Base-by-base conservation (phyloP, 2,797 vertebrate species). In the Muscicapa striata region DNA sequence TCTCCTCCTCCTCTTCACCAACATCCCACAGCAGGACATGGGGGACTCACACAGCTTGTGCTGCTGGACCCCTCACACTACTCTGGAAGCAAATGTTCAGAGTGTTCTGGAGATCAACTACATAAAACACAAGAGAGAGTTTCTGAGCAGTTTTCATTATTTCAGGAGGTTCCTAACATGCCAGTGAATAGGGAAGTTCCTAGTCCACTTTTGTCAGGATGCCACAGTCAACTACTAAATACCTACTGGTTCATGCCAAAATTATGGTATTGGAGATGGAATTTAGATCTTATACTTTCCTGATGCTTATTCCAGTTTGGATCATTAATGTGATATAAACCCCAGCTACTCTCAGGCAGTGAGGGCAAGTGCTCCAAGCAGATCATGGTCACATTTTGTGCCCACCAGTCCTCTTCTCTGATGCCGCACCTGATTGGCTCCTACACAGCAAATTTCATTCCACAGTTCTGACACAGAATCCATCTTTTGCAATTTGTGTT, bases 401-500 rank as follows among this genome's bases (percentile, higher is more conserved):
- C n/a, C 43, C n/a, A 1, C 17, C 68, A 77, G 52, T 49, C 30
- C 45, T 32, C 43, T 55, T 7, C 45, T 43, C 54, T 70, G 36
- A 22, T 3, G 3, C 20, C 5, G 2, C 49, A n/a, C 34, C n/a
- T n/a, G n/a, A n/a, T n/a, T n/a, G 23, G 22, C 41, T 69, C 13
- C 30, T 22, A 21, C 3, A 2, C 34, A 83, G 68, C 16, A 15
- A 7, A 3, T 30, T 64, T 45, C 18, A 17, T 36, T 73, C 51
- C 40, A 62, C 21, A 41, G 6, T 24, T 77, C 43, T 36, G n/a
- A 52, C 36, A 48, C 3, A 49, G 34, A 89, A 59, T 40, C n/a
- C 3, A 1, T 12, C n/a, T 63, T 48, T 32, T 3, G 0, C 24
- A 8, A 30, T 14, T 34, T 29, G 16, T 23, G 21, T 1, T 4